Conservation (phyloP, 2,888 invertebrate genomes). For the Quadroppia sp. region DNA sequence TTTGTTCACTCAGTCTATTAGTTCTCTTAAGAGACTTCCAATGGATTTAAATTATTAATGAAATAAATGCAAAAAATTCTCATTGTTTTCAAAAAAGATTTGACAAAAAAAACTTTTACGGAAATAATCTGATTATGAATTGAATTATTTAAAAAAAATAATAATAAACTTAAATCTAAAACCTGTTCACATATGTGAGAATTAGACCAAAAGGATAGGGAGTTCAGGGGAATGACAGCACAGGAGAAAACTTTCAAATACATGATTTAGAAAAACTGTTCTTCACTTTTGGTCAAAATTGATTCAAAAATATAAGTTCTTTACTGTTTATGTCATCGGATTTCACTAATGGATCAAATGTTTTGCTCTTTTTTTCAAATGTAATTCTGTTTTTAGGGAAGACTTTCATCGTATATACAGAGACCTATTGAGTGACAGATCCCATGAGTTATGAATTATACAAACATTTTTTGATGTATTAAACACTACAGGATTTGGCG, state of each 20-base stretch:
- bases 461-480: constrained; percentile 2
- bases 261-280: not conserved
- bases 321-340: constrained; percentile 15
- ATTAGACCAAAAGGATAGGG: not conserved
- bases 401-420: not conserved
- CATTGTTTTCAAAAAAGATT: not conserved
- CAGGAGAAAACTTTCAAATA: not conserved
- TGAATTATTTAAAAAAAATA: not conserved
- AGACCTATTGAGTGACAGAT: constrained; percentile 1
- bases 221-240: not conserved
- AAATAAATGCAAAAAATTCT: not conserved
- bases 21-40: not conserved
- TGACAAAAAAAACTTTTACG: not conserved
- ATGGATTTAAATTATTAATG: not conserved
- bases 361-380: not conserved
- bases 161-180: not conserved
- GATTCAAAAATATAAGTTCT: not conserved
- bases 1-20: constrained; percentile 20
- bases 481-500: not conserved
- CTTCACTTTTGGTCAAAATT: not conserved
- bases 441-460: constrained; percentile 30
- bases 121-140: constrained; percentile 9
- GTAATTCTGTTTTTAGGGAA: not conserved
- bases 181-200: not conserved
- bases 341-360: not conserved